phyloP scores from a whole-genome alignment of 1,140 invertebrate genomes.

The Lysiphlebus fabarum region DNA sequence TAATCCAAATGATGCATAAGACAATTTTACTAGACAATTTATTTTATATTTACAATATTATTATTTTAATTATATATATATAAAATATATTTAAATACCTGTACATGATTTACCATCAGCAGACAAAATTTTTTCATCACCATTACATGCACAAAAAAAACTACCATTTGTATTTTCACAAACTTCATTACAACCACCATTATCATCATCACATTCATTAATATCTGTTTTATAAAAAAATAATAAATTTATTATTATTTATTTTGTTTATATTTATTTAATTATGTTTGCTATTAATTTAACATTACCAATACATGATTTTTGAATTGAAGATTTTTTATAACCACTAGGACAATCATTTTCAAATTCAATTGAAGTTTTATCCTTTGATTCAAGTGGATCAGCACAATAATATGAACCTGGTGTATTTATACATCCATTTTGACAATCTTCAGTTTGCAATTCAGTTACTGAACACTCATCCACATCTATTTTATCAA shows the following conservation, averaged over 20 bases:
- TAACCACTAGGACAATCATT: slow-evolving; percentile 43
- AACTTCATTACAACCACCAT: slow-evolving; percentile 66
- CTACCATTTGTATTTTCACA: slow-evolving; percentile 69
- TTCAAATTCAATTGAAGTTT: slow-evolving; percentile 33
- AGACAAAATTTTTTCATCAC: slow-evolving; percentile 48
- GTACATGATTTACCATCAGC: slow-evolving; percentile 47
- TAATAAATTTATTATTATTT: slow-evolving; percentile 3
- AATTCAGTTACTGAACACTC: slow-evolving; percentile 58
- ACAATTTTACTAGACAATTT: background rate
- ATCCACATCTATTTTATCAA: slow-evolving; percentile 57
- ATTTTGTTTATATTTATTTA: background rate
- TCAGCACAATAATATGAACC: slow-evolving; percentile 53
- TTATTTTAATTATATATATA: background rate
- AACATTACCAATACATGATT: slow-evolving; percentile 42
- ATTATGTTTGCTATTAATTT: too few relatives aligned
- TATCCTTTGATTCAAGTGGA: slow-evolving; percentile 40
- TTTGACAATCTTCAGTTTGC: slow-evolving; percentile 51
- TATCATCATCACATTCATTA: slow-evolving; percentile 65
- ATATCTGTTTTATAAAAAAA: slow-evolving; percentile 58
- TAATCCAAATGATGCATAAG: too few relatives aligned
- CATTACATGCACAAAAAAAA: slow-evolving; percentile 59
- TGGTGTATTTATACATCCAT: slow-evolving; percentile 56
- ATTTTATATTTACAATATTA: background rate
- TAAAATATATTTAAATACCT: slow-evolving; percentile 37
- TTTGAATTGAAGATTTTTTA: slow-evolving; percentile 32